Conservation (phyloP, 2,888 invertebrate species). For the Crematogaster levior region DNA sequence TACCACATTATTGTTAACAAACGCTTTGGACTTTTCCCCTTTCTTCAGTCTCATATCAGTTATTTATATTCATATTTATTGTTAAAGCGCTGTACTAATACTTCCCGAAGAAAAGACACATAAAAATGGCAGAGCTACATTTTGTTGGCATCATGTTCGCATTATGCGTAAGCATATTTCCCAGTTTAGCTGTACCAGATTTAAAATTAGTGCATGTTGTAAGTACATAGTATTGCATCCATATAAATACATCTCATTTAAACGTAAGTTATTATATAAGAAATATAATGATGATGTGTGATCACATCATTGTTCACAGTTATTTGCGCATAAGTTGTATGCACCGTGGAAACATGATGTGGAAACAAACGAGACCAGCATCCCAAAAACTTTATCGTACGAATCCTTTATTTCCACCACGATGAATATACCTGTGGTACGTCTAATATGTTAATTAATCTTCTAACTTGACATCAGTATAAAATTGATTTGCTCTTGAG, state of each 20-base stretch:
- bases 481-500: not conserved
- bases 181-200: conserved; percentile 46
- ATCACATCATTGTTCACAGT: conserved; percentile 62
- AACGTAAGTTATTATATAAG: not conserved
- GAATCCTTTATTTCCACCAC: conserved; percentile 69
- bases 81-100: not conserved
- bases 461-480: not conserved
- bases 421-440: conserved; percentile 73
- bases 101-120: not conserved
- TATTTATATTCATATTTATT: not conserved
- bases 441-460: conserved; percentile 41
- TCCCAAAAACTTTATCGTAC: conserved; percentile 69
- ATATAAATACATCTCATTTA: not conserved
- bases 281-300: not conserved
- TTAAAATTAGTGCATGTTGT: conserved; percentile 76
- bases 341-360: conserved; percentile 66
- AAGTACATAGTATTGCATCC: no score
- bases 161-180: not conserved
- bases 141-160: not conserved
- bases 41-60: not conserved
- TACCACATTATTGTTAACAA: not conserved
- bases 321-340: conserved; percentile 76
- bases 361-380: conserved; percentile 34
- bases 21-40: not conserved
- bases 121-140: not conserved